A percentile compares a stretch with the other conserved stretches of the same genome.
Conservation (phyloP, 2,888 invertebrate species). For the Fabriciana adippe region DNA sequence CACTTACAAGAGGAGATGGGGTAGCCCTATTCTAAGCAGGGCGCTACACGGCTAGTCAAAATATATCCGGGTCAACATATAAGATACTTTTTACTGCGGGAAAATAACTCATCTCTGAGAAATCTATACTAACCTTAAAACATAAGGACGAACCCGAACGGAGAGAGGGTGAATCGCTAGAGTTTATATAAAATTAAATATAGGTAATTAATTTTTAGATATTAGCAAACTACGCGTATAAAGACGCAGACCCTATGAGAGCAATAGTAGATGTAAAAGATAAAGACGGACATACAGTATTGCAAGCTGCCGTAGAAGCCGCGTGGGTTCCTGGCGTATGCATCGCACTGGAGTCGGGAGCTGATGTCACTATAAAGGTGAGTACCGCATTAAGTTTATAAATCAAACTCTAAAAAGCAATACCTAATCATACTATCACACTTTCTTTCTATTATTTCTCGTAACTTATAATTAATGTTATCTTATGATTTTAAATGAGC, state of each 20-base stretch:
- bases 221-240: slow-evolving; percentile 63
- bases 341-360: slow-evolving; percentile 77
- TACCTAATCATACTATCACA: background rate
- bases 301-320: slow-evolving; percentile 76
- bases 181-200: background rate
- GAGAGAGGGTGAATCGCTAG: no score
- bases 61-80: no score
- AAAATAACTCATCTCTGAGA: no score
- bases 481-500: no score
- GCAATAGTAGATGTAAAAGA: slow-evolving; percentile 75
- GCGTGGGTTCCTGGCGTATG: slow-evolving; percentile 79
- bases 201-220: slow-evolving; percentile 48
- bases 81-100: no score
- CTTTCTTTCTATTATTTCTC: background rate
- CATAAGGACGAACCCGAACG: no score
- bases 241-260: slow-evolving; percentile 61
- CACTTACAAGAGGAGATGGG: no score
- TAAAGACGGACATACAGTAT: slow-evolving; percentile 74
- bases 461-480: background rate
- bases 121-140: no score
- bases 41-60: no score
- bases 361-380: slow-evolving; percentile 75
- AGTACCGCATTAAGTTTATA: no score
- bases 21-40: no score
- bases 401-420: background rate